phyloP scores from a whole-genome alignment of 2,113 vertebrate species.

The Apteryx owenii region DNA sequence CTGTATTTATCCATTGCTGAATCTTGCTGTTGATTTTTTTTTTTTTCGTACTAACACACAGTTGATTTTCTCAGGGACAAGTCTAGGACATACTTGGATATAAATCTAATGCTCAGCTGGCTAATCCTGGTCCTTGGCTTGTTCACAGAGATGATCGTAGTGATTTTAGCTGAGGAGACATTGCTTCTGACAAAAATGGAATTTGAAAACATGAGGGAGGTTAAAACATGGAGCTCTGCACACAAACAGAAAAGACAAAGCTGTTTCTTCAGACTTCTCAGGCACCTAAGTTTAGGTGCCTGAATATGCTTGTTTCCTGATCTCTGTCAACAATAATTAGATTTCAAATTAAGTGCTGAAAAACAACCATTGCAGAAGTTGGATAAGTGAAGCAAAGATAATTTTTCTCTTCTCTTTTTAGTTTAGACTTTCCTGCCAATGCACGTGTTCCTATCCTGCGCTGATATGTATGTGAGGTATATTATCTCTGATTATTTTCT shows the following conservation, averaged over 20 bases:
- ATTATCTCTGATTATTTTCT: not conserved
- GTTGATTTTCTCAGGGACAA: not conserved
- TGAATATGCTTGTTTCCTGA: not conserved
- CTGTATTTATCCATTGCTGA: not conserved
- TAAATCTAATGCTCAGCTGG: not conserved
- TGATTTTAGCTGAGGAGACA: not conserved
- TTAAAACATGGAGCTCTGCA: not conserved
- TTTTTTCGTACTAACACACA: not conserved
- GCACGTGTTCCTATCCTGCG: not conserved
- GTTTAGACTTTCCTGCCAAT: not conserved
- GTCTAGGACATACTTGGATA: not conserved
- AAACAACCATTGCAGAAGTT: not conserved
- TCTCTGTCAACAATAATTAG: not conserved
- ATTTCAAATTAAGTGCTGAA: constrained; percentile 3
- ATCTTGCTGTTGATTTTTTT: not conserved
- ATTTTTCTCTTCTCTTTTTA: not conserved
- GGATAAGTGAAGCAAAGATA: not conserved
- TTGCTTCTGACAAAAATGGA: not conserved
- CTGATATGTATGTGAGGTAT: not conserved
- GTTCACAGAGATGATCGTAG: not conserved
- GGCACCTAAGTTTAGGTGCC: not conserved
- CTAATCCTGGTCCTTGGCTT: not conserved
- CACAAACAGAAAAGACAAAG: not conserved
- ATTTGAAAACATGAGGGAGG: not conserved
- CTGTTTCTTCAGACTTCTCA: not conserved